These are phyloP conservation scores for Drosophila kambysellisi DNA, from an alignment of 2,888 invertebrate genomes.

Conservation along the genomic window DNA sequence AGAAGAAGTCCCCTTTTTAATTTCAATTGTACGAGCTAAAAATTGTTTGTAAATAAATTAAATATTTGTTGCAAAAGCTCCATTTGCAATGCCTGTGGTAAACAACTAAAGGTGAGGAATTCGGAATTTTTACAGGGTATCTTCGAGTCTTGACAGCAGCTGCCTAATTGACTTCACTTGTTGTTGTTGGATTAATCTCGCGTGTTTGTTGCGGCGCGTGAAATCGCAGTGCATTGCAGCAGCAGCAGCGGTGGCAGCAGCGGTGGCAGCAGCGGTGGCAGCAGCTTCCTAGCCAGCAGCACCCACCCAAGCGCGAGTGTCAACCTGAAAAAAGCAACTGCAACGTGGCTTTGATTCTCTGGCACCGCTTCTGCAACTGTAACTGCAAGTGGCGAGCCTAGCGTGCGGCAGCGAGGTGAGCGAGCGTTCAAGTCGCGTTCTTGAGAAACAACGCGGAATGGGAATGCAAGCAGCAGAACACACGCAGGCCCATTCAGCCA, in stretches of 20 bases:
- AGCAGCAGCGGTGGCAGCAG: slow-evolving; percentile 1
- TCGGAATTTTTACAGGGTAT: not conserved
- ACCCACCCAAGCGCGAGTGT: slow-evolving; percentile 75
- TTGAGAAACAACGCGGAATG: slow-evolving; percentile 66
- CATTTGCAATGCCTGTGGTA: not conserved
- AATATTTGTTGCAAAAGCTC: not conserved
- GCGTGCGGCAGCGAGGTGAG: slow-evolving; percentile 59
- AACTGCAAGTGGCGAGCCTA: slow-evolving; percentile 18
- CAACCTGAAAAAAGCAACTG: slow-evolving; percentile 52
- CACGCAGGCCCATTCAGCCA: slow-evolving; percentile 74
- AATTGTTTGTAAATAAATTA: rapidly evolving
- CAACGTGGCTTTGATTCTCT: slow-evolving; percentile 29
- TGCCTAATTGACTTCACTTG: slow-evolving; percentile 13
- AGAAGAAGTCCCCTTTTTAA: not conserved
- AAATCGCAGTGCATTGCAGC: slow-evolving; percentile 56
- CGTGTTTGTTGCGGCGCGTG: slow-evolving; percentile 70
- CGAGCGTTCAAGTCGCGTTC: slow-evolving; percentile 61
- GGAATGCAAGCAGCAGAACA: slow-evolving; percentile 78
- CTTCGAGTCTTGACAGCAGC: not conserved
- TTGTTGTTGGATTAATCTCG: slow-evolving; percentile 57
- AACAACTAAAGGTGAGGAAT: not conserved
- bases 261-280: not conserved
- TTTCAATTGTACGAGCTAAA: not conserved
- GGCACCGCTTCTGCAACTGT: slow-evolving; percentile 24
- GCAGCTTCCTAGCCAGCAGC: slow-evolving; percentile 49